A percentile compares a stretch with the other conserved stretches of the same genome.
Conservation (phyloP, 1,140 invertebrate species). For the Drosophila teissieri region DNA sequence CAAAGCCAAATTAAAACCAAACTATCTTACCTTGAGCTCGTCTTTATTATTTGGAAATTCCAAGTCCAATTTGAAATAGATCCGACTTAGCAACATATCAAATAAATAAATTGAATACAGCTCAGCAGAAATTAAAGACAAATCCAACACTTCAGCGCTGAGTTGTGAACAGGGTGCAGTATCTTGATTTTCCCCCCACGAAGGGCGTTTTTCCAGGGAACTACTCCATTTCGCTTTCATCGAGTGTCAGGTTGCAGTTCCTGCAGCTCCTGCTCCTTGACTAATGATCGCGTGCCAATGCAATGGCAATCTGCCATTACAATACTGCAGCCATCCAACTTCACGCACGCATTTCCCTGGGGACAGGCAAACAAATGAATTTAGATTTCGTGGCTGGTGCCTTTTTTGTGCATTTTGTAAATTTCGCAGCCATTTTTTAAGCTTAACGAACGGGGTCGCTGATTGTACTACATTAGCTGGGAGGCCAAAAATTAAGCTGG, state of each 20-base stretch:
- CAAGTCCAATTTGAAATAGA: too few species aligned
- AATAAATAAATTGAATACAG: background rate
- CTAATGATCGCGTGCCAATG: conserved; percentile 81
- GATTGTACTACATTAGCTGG: conserved; percentile 59
- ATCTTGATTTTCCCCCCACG: background rate
- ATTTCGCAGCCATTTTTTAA: conserved; percentile 54
- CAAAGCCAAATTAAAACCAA: too few species aligned
- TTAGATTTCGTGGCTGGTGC: conserved; percentile 19
- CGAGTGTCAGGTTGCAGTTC: conserved; percentile 54
- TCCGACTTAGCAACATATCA: background rate
- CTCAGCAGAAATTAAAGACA: background rate
- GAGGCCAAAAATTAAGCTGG: conserved; percentile 53
- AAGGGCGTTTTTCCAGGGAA: background rate
- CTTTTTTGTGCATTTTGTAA: conserved; percentile 29
- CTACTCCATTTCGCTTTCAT: conserved; percentile 47
- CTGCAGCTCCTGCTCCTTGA: conserved; percentile 51
- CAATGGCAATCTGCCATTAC: conserved; percentile 60
- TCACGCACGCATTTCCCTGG: conserved; percentile 55
- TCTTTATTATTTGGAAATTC: too few species aligned
- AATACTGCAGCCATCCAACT: conserved; percentile 53
- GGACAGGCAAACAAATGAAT: conserved; percentile 67
- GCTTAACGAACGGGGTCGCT: conserved; percentile 44
- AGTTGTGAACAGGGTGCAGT: background rate
- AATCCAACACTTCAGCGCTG: background rate
- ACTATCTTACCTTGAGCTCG: too few species aligned